Conservation (phyloP, 1,140 invertebrate species). For the Zophobas atratus region DNA sequence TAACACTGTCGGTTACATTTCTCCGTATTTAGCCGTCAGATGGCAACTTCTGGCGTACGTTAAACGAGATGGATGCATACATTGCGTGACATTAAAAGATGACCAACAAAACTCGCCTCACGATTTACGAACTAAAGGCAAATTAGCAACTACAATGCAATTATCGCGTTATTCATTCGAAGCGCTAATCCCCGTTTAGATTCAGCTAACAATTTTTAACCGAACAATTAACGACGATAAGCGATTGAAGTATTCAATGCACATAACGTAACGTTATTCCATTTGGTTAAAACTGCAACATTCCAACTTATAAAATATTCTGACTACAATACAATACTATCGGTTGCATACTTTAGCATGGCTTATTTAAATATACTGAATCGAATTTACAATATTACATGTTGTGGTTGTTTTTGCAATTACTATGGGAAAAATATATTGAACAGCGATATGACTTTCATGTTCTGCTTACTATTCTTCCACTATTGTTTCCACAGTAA, state of each 20-base stretch:
- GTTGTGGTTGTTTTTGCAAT: constrained; percentile 51
- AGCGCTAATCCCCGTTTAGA: constrained; percentile 11
- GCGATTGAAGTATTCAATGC: too few relatives aligned
- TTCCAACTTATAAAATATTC: constrained; percentile 6
- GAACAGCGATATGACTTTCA: constrained; percentile 45
- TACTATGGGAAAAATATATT: constrained; percentile 45
- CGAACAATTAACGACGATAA: too few relatives aligned
- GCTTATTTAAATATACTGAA: constrained; percentile 49
- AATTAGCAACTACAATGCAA: constrained; percentile 31
- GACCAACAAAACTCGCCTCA: constrained; percentile 15
- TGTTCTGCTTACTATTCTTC: constrained; percentile 20
- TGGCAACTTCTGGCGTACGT: constrained; percentile 15
- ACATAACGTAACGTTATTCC: not conserved
- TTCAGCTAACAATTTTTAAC: not conserved
- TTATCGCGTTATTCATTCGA: constrained; percentile 29
- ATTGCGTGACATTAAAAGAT: constrained; percentile 11
- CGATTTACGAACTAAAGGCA: constrained; percentile 25
- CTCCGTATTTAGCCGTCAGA: not conserved
- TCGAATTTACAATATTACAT: constrained; percentile 48
- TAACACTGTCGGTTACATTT: constrained; percentile 13
- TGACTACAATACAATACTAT: constrained; percentile 51
- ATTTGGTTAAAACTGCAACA: constrained; percentile 1
- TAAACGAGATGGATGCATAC: not conserved
- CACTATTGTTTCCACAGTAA: constrained; percentile 50
- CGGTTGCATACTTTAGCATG: constrained; percentile 51